Conservation (phyloP, 2,797 vertebrate genomes). For the Eidolon dupreanum region DNA sequence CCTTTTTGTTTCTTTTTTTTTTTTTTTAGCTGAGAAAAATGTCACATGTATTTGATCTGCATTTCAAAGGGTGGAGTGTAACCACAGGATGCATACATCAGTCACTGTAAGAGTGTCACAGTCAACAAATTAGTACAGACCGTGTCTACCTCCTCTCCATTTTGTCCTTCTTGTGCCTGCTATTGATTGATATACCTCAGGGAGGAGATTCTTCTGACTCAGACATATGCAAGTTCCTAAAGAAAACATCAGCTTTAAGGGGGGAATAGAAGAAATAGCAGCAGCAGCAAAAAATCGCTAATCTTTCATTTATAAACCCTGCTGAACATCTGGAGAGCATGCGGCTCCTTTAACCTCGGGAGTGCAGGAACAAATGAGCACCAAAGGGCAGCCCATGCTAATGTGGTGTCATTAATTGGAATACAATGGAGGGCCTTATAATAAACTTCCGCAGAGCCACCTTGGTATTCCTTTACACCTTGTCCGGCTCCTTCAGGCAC, state of each 20-base stretch:
- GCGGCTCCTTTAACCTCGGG: slow-evolving; percentile 84
- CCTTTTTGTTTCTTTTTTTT: slow-evolving; percentile 37
- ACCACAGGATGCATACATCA: slow-evolving; percentile 66
- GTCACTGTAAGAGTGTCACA: slow-evolving; percentile 74
- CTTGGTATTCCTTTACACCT: slow-evolving; percentile 80
- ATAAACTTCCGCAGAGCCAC: slow-evolving; percentile 81
- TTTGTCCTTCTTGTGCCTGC: slow-evolving; percentile 80
- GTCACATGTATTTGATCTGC: slow-evolving; percentile 69
- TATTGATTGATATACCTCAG: slow-evolving; percentile 88
- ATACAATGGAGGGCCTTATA: slow-evolving; percentile 81
- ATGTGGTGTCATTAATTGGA: slow-evolving; percentile 85
- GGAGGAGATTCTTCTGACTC: slow-evolving; percentile 87
- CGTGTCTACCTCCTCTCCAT: slow-evolving; percentile 74
- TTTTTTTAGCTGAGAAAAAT: slow-evolving; percentile 75
- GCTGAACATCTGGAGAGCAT: slow-evolving; percentile 87
- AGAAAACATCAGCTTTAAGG: slow-evolving; percentile 87
- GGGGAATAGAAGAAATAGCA: slow-evolving; percentile 83
- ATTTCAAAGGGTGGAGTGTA: slow-evolving; percentile 76
- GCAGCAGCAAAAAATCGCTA: slow-evolving; percentile 84
- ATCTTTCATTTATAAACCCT: slow-evolving; percentile 87
- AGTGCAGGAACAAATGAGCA: slow-evolving; percentile 86
- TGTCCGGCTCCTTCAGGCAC: slow-evolving; percentile 40
- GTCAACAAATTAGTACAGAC: slow-evolving; percentile 84
- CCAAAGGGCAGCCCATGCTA: slow-evolving; percentile 86
- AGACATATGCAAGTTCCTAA: slow-evolving; percentile 86